A percentile compares a stretch with the other conserved stretches of the same genome.
Evolutionary conservation across 2,888 invertebrate species (phyloP).

Genomic region (Acleris cristana): DNA sequence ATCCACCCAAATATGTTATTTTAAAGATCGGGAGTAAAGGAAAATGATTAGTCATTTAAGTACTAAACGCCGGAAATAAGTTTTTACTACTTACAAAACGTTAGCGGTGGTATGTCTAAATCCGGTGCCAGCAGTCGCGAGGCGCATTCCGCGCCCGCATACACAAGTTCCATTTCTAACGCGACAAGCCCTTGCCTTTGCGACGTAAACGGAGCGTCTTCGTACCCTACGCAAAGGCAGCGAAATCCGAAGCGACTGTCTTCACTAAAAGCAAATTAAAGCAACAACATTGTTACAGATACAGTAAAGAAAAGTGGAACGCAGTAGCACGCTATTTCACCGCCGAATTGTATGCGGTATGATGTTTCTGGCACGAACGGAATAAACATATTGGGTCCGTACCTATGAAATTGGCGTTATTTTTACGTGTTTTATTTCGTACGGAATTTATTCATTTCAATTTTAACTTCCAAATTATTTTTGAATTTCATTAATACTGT

Average conservation of each 20-base stretch:
- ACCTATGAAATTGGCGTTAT: too few relatives aligned
- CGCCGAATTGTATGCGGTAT: too few relatives aligned
- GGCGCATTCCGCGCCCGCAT: conserved; percentile 95
- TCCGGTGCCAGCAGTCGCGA: conserved; percentile 90
- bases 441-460: too few relatives aligned
- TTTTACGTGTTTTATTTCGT: too few relatives aligned
- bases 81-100: conserved; percentile 57
- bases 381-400: too few relatives aligned
- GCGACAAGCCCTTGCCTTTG: conserved; percentile 85
- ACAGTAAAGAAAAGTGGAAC: neutral
- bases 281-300: neutral
- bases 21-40: too few relatives aligned
- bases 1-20: too few relatives aligned
- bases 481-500: too few relatives aligned
- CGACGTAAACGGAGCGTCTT: conserved; percentile 85
- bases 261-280: conserved; percentile 49
- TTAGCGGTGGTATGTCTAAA: conserved; percentile 68
- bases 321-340: neutral
- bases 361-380: too few relatives aligned
- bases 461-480: too few relatives aligned
- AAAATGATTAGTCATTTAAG: neutral
- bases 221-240: conserved; percentile 92
- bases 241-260: conserved; percentile 87
- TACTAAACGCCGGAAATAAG: neutral
- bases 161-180: conserved; percentile 94